Evolutionary conservation across 2,113 vertebrate species (phyloP).

Genomic region (Neogobius melanostomus): DNA sequence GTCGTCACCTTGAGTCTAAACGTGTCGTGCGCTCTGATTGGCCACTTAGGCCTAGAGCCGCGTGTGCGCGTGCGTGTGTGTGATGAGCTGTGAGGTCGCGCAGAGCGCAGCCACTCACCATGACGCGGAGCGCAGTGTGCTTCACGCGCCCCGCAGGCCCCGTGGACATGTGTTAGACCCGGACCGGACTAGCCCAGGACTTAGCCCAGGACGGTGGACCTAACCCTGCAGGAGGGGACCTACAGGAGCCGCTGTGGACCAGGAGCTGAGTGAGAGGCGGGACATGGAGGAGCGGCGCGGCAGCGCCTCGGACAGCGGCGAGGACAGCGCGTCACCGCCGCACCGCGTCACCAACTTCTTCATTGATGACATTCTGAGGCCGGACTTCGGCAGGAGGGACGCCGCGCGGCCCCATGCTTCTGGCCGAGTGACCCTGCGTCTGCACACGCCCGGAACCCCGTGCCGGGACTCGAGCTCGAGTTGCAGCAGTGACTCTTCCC

Average conservation of each 20-base stretch:
- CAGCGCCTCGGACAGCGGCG: slow-evolving; percentile 74
- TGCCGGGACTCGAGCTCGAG: slow-evolving; percentile 79
- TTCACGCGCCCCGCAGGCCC: slow-evolving; percentile 8
- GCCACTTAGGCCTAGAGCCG: slow-evolving; percentile 74
- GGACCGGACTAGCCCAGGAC: background rate
- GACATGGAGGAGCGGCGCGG: slow-evolving; percentile 77
- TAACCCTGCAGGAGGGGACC: slow-evolving; percentile 56
- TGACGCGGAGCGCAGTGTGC: slow-evolving; percentile 68
- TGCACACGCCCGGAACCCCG: slow-evolving; percentile 75
- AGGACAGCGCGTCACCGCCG: slow-evolving; percentile 79
- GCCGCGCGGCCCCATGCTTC: slow-evolving; percentile 65
- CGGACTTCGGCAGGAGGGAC: slow-evolving; percentile 87
- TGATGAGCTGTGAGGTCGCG: slow-evolving; percentile 72
- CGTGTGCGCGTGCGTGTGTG: slow-evolving; percentile 31
- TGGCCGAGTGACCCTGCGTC: slow-evolving; percentile 75
- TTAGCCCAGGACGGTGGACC: slow-evolving; percentile 44
- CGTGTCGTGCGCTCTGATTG: slow-evolving; percentile 75
- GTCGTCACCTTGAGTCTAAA: slow-evolving; percentile 70
- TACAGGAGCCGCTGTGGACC: slow-evolving; percentile 72
- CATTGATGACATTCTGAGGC: slow-evolving; percentile 89
- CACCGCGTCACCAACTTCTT: slow-evolving; percentile 89
- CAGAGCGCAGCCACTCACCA: slow-evolving; percentile 68
- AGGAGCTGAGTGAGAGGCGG: slow-evolving; percentile 51
- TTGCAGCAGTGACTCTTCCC: slow-evolving; percentile 78
- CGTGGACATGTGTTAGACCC: slow-evolving; percentile 4